phyloP scores from a whole-genome alignment of 2,888 invertebrate genomes.

The Scaptomyza cyrtandrae region DNA sequence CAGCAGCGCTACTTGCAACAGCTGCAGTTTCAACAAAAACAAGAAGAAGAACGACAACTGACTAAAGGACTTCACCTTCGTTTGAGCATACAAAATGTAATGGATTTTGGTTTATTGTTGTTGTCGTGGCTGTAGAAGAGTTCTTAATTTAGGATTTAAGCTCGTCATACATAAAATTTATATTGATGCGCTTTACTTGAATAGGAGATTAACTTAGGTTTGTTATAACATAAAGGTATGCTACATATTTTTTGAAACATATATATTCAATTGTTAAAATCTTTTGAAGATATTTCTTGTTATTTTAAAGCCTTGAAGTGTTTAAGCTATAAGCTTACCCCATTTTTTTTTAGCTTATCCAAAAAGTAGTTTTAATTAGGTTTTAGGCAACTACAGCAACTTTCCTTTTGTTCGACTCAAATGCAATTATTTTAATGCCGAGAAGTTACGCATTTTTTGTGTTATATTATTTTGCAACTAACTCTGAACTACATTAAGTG shows the following conservation, averaged over 20 bases:
- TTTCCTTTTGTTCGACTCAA: not conserved
- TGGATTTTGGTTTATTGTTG: constrained; percentile 24
- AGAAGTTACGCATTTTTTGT: not conserved
- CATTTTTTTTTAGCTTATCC: not conserved
- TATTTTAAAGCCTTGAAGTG: not conserved
- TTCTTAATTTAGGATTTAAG: not conserved
- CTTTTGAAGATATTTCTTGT: no score
- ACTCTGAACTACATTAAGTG: constrained; percentile 18
- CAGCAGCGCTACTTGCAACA: constrained; percentile 17
- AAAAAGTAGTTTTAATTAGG: not conserved
- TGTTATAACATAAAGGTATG: not conserved
- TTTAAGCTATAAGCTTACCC: not conserved
- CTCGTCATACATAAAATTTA: no score
- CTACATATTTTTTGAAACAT: not conserved
- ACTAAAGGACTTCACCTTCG: constrained; percentile 44
- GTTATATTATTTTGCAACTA: constrained; percentile 19
- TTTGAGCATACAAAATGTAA: constrained; percentile 53
- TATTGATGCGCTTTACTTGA: no score
- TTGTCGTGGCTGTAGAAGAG: constrained; percentile 5
- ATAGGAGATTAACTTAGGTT: no score
- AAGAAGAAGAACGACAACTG: constrained; percentile 18
- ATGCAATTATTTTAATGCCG: not conserved
- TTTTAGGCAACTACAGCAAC: not conserved
- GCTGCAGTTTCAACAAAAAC: constrained; percentile 24
- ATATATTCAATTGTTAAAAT: no score